Base-by-base conservation (phyloP, 2,888 invertebrate species). In the Crepidodera aurea region DNA sequence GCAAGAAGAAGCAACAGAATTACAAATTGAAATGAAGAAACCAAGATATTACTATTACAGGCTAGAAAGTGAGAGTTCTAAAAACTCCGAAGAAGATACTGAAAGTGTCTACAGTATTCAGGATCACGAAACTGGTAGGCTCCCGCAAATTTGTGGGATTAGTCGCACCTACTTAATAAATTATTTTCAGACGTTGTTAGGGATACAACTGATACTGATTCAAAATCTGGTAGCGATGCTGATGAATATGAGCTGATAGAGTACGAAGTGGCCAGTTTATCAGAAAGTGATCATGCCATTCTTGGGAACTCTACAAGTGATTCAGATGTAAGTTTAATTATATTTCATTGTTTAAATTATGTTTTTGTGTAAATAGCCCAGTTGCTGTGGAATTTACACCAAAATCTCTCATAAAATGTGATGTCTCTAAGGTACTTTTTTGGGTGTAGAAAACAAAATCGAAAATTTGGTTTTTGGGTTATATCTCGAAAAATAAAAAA, bases 41-140 rank as follows among this genome's bases (percentile, higher is more conserved):
- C 68, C 71, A 0, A 50, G 73, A 27, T 48, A 48, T 13, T 73
- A 72, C 60, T 74, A 81, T 73, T 75, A 73, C 60, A 74, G 76
- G 1, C 71, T 84, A 57, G 82, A 81, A 63, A 82, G 82, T 57
- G 83, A 84, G 71, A 83, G 82, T 46, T 81, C 83, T 0, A 64
- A 68, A 50, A 69, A 64, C 2, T 70, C 74, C 0, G 71, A 69
- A 51, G 77, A 78, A 55, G 83, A 83, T 51, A 81, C 82, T 7
- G 89, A 89, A 71, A 88, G 87, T 22, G 80, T 87, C 5, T 82
- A 84, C 71, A 89, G 88, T 72, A 78, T 88, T 13, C 89, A 89
- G 73, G 88, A 82, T 32, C 84, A 83, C 71, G 88, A 88, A 78
- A 90, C 89, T 73, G 89, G 89, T 89, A 83, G 78, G 79, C 64